Evolutionary conservation across 2,888 invertebrate genomes (phyloP).

Genomic region (Phaonia tiefii): DNA sequence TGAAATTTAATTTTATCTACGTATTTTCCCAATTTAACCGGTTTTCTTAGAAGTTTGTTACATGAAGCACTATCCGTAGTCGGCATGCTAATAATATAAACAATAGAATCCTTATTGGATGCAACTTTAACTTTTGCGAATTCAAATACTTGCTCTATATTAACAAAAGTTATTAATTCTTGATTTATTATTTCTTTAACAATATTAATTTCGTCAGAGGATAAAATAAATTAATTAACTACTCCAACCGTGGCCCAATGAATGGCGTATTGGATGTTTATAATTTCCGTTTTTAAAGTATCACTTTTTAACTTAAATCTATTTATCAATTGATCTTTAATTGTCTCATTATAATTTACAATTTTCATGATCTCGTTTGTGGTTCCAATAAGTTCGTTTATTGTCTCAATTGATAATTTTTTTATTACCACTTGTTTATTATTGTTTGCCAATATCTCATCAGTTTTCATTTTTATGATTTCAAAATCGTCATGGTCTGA

Average conservation of each 20-base stretch:
- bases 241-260: too few relatives aligned
- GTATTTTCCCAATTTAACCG: slow-evolving; percentile 17
- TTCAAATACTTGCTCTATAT: slow-evolving; percentile 3
- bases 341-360: too few relatives aligned
- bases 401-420: too few relatives aligned
- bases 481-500: slow-evolving; percentile 7
- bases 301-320: too few relatives aligned
- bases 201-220: background rate
- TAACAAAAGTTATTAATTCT: too few relatives aligned
- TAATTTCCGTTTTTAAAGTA: too few relatives aligned
- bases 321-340: too few relatives aligned
- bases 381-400: too few relatives aligned
- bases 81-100: background rate
- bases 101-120: background rate
- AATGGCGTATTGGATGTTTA: too few relatives aligned
- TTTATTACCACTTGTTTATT: slow-evolving; percentile 10
- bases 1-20: too few relatives aligned
- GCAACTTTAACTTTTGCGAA: background rate
- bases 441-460: background rate
- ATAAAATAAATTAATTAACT: too few relatives aligned
- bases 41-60: background rate
- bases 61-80: background rate
- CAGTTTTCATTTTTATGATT: slow-evolving; percentile 5
- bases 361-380: too few relatives aligned
- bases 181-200: background rate